Percentiles rank a stretch among this genome's conserved stretches.
Conservation (phyloP, 2,888 invertebrate species). For the Erebia palarica region DNA sequence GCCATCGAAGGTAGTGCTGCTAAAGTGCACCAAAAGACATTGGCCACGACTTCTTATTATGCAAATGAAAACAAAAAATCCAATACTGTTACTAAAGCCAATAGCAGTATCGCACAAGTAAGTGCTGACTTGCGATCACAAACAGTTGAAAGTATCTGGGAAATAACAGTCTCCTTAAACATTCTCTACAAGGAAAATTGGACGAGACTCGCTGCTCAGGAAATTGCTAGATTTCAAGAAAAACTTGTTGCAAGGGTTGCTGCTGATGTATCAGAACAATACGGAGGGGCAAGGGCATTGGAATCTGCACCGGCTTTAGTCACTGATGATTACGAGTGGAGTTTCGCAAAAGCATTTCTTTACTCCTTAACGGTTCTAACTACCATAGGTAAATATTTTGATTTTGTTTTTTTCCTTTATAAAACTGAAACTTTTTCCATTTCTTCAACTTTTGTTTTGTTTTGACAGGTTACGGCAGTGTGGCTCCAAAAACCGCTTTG, state of each 20-base stretch:
- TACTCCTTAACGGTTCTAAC: slow-evolving; percentile 97
- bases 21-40: slow-evolving; percentile 76
- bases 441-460: slow-evolving; percentile 28
- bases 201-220: slow-evolving; percentile 90
- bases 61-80: slow-evolving; percentile 65
- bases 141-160: slow-evolving; percentile 96
- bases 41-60: slow-evolving; percentile 77
- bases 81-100: slow-evolving; percentile 61
- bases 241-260: slow-evolving; percentile 89
- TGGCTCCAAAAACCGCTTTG: slow-evolving; percentile 93
- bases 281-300: slow-evolving; percentile 70
- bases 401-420: background rate
- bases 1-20: slow-evolving; percentile 89
- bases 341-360: slow-evolving; percentile 94
- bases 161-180: slow-evolving; percentile 93
- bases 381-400: slow-evolving; percentile 87
- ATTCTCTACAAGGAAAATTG: slow-evolving; percentile 95
- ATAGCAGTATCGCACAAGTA: slow-evolving; percentile 68
- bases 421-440: background rate
- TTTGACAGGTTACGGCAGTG: slow-evolving; percentile 94
- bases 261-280: slow-evolving; percentile 86
- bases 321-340: slow-evolving; percentile 89
- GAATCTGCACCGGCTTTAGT: slow-evolving; percentile 72
- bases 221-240: slow-evolving; percentile 88
- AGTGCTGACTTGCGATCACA: slow-evolving; percentile 74